A percentile compares a stretch with the other conserved stretches of the same genome.
Evolutionary conservation across 2,888 invertebrate species (phyloP).

Genomic region (Megalurothrips usitatus): DNA sequence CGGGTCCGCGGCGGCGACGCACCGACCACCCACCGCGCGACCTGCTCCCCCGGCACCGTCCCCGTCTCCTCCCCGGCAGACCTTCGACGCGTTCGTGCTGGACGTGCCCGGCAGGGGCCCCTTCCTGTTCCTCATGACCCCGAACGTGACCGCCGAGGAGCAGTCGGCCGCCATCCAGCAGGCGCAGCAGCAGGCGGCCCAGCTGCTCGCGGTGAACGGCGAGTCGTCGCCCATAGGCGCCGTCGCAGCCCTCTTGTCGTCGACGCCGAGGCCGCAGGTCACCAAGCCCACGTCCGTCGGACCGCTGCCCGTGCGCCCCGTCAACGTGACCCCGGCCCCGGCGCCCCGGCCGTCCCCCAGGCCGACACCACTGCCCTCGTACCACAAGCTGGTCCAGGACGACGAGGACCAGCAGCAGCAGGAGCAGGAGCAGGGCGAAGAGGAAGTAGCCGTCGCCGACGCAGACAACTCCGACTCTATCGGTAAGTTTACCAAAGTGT

Average conservation of each 20-base stretch:
- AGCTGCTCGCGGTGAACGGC: slow-evolving; percentile 7
- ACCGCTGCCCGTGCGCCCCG: background rate
- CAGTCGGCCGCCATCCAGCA: slow-evolving; percentile 6
- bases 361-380: background rate
- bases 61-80: background rate
- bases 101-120: slow-evolving; percentile 11
- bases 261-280: slow-evolving; percentile 9
- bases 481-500: background rate
- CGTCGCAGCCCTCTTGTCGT: background rate
- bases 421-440: background rate
- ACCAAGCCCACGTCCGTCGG: slow-evolving; percentile 12
- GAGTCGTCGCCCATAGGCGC: slow-evolving; percentile 10
- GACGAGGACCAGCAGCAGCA: background rate
- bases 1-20: background rate
- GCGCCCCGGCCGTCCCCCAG: background rate
- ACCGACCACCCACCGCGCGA: background rate
- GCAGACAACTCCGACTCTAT: background rate
- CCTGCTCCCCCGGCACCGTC: too few relatives aligned
- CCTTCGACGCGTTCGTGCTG: slow-evolving; percentile 8
- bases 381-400: background rate
- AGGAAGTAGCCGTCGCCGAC: background rate
- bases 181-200: slow-evolving; percentile 7
- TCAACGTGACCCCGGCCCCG: background rate
- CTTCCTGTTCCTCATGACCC: slow-evolving; percentile 12
- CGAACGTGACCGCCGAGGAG: slow-evolving; percentile 2